These are phyloP conservation scores for Momotus momota DNA, from an alignment of 2,797 vertebrate genomes.

Conservation along the genomic window DNA sequence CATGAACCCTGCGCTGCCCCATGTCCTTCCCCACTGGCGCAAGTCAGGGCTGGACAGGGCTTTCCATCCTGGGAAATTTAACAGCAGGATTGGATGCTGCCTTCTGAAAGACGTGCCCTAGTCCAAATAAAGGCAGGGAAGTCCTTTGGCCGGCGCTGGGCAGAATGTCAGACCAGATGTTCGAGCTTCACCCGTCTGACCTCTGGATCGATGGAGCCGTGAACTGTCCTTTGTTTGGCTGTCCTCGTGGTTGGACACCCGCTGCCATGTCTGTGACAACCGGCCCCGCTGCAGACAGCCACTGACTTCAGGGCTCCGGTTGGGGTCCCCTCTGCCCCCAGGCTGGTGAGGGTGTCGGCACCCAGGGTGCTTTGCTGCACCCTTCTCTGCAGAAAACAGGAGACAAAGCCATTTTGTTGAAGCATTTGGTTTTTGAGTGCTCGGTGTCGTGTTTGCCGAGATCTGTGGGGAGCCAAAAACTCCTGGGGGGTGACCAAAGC, in stretches of 20 bases:
- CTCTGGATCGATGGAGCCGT: neutral
- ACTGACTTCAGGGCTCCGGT: accelerated
- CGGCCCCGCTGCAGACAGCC: neutral
- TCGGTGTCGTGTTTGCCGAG: neutral
- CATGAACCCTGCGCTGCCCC: neutral
- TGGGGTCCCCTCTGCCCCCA: neutral
- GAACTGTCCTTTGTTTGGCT: neutral
- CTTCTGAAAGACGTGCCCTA: neutral
- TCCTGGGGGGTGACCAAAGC: neutral
- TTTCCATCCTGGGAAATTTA: neutral
- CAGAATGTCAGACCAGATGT: neutral
- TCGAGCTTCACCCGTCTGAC: neutral
- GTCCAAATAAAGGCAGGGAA: neutral
- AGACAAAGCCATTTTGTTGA: accelerated
- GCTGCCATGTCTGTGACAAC: neutral
- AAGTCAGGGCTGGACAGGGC: neutral
- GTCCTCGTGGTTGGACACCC: neutral
- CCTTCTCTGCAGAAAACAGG: neutral
- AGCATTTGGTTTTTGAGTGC: neutral
- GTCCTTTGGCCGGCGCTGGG: neutral
- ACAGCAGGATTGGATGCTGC: neutral
- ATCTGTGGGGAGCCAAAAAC: neutral
- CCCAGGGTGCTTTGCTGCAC: neutral
- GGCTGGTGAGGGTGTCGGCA: neutral
- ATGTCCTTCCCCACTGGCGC: neutral